phyloP scores from a whole-genome alignment of 2,888 invertebrate genomes.

The Ischnura elegans region DNA sequence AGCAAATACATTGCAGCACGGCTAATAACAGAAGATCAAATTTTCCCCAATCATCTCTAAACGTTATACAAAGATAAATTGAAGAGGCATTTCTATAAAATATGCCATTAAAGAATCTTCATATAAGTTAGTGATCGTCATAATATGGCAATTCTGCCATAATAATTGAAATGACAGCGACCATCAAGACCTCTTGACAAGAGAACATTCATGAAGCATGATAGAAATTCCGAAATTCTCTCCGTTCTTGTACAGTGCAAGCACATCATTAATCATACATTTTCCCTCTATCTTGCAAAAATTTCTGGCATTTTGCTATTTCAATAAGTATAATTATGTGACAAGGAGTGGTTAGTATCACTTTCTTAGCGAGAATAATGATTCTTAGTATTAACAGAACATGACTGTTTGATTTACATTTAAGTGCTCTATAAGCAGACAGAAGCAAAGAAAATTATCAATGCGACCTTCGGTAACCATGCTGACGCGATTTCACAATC shows the following conservation, averaged over 20 bases:
- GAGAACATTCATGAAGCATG: background rate
- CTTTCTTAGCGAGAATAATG: background rate
- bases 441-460: background rate
- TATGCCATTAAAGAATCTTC: no score
- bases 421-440: slow-evolving; percentile 40
- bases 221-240: background rate
- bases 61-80: no score
- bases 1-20: no score
- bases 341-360: background rate
- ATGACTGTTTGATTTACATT: slow-evolving; percentile 56
- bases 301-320: background rate
- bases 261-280: background rate
- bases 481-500: background rate
- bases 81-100: no score
- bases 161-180: no score
- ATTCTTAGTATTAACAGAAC: slow-evolving; percentile 38
- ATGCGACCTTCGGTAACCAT: background rate
- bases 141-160: no score
- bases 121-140: no score
- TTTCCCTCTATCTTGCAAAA: background rate
- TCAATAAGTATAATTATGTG: background rate
- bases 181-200: background rate
- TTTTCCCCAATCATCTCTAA: no score
- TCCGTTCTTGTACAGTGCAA: background rate
- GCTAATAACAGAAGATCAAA: no score